Percentiles rank a stretch among this genome's conserved stretches.
These are phyloP conservation scores for Serinus canaria DNA, from an alignment of 2,113 vertebrate genomes.

Conservation along the genomic window DNA sequence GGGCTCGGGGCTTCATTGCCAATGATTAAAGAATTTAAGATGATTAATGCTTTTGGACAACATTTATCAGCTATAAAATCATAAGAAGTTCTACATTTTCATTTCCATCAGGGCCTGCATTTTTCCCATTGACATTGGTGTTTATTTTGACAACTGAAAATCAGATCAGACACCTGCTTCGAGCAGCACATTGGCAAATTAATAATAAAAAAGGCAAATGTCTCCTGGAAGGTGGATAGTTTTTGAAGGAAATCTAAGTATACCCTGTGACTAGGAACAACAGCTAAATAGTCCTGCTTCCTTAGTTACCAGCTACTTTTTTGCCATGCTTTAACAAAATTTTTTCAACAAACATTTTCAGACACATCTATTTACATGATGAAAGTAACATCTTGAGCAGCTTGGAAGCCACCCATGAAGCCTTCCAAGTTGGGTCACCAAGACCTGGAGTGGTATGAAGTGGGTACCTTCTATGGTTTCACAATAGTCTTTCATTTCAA, in stretches of 20 bases:
- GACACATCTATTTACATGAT: not conserved
- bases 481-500: not conserved
- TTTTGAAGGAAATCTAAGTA: not conserved
- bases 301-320: not conserved
- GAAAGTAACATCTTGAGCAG: not conserved
- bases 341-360: not conserved
- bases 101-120: not conserved
- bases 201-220: not conserved
- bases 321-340: not conserved
- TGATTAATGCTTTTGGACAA: constrained; percentile 11
- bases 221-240: not conserved
- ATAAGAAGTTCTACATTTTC: not conserved
- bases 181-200: not conserved
- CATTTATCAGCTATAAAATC: constrained; percentile 9
- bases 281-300: not conserved
- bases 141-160: not conserved
- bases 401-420: not conserved
- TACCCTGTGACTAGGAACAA: not conserved
- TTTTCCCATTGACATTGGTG: not conserved
- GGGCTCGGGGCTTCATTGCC: not conserved
- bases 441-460: not conserved
- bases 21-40: not conserved
- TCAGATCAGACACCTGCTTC: not conserved
- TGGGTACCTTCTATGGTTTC: not conserved
- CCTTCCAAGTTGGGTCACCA: not conserved